Conservation (phyloP, 2,797 vertebrate species). For the Girardinus metallicus region DNA sequence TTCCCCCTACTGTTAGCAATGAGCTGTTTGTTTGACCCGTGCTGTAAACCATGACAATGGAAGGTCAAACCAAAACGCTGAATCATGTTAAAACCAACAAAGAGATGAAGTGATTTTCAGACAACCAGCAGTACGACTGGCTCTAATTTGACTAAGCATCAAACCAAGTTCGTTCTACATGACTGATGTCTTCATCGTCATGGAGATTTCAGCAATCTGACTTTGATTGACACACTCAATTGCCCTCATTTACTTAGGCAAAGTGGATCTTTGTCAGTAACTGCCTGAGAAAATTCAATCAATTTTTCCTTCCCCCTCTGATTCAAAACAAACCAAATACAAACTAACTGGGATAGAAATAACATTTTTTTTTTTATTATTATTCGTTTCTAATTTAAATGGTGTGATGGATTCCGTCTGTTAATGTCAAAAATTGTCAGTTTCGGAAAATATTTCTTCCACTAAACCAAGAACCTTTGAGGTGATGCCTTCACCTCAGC, state of each 20-base stretch:
- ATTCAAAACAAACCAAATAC: constrained; percentile 1
- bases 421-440: constrained; percentile 13
- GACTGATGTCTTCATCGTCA: constrained; percentile 66
- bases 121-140: constrained; percentile 14
- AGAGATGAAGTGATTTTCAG: background rate
- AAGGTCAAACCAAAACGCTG: background rate
- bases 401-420: constrained; percentile 25
- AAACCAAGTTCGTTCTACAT: constrained; percentile 35
- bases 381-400: background rate
- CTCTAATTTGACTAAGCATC: constrained; percentile 41
- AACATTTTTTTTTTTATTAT: background rate
- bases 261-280: constrained; percentile 66
- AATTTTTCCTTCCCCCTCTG: constrained; percentile 21
- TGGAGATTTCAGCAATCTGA: constrained; percentile 66
- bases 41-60: background rate
- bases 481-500: background rate
- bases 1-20: background rate
- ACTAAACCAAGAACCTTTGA: background rate
- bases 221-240: constrained; percentile 76
- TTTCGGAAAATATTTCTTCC: background rate
- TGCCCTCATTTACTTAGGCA: constrained; percentile 73
- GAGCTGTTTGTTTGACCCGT: background rate
- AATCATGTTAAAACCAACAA: background rate
- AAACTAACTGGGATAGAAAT: constrained; percentile 22
- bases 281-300: constrained; percentile 67